phyloP scores from a whole-genome alignment of 2,797 vertebrate species.

The Eutrigla gurnardus region DNA sequence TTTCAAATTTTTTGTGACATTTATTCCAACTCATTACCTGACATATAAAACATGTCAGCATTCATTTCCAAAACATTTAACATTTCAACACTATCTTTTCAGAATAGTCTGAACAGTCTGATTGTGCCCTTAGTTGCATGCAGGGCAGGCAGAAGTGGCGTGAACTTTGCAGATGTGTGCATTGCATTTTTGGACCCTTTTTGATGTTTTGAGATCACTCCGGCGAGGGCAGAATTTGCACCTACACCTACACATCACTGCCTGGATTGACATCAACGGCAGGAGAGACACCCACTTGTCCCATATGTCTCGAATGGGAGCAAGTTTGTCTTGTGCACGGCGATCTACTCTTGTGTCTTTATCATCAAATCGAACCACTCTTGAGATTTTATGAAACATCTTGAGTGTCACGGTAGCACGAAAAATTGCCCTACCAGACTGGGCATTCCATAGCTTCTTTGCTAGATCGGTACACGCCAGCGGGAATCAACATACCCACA shows the following conservation, averaged over 20 bases:
- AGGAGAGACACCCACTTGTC: slow-evolving; percentile 10
- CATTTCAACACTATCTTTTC: too few relatives aligned
- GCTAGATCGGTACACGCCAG: not conserved
- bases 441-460: not conserved
- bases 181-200: too few relatives aligned
- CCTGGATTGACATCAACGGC: not conserved
- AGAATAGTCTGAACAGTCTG: too few relatives aligned
- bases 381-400: not conserved
- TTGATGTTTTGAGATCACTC: too few relatives aligned
- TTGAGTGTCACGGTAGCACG: not conserved
- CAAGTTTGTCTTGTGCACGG: not conserved
- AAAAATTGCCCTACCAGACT: not conserved
- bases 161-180: too few relatives aligned
- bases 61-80: too few relatives aligned
- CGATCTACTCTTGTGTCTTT: not conserved
- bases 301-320: not conserved
- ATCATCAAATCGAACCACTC: slow-evolving; percentile 3
- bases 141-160: too few relatives aligned
- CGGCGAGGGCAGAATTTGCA: too few relatives aligned
- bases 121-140: too few relatives aligned
- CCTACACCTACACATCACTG: not conserved
- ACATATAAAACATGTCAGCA: too few relatives aligned
- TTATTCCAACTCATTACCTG: too few relatives aligned
- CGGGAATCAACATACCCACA: not conserved
- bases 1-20: too few relatives aligned